Base-by-base conservation (phyloP, 2,888 invertebrate genomes). In the Adelphocoris suturalis region DNA sequence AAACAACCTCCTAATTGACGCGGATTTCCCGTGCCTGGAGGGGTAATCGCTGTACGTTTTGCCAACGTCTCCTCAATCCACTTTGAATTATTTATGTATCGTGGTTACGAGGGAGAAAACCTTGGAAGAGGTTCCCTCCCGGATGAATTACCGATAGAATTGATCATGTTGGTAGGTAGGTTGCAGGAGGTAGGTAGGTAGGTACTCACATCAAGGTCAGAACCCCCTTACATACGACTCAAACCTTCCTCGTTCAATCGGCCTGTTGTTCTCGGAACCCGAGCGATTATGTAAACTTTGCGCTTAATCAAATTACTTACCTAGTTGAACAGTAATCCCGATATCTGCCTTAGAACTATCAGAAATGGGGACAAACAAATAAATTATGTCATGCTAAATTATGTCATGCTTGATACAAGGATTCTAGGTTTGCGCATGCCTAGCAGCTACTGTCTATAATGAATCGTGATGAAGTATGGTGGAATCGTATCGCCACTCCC, bases 71-170 rank as follows among this genome's bases (percentile, higher is more conserved):
- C 5, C 46, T 46, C 28, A 76, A 76, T 76, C n/a, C 78, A 47
- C 16, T 78, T 78, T 47, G n/a, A 78, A 78, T 78, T 78, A 78
- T 78, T 78, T 78, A 46, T 78, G 78, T 78, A 46, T 11, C 19
- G 78, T n/a, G 47, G 78, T 47, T 37, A 19, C 5, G 19, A 78
- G 14, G 3, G 78, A 12, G 78, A 46, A 13, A 78, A 37, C 78
- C 78, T 78, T 78, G 78, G 47, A 78, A n/a, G 46, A 5, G 28
- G 76, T 76, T 76, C 27, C 76, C n/a, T 46, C 28, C 28, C 27
- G n/a, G 76, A 78, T 78, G 13, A 78, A 78, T 78, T 78, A 78
- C 78, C 19, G 12, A 19, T 19, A 23, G 68, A 68, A 9, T 23
- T 16, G 78, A 78, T 46, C 78, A 78, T 46, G 47, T 19, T 12